A percentile compares a stretch with the other conserved stretches of the same genome.
These are phyloP conservation scores for Fissipunctia ypsillon DNA, from an alignment of 2,888 invertebrate species.

Conservation along the genomic window DNA sequence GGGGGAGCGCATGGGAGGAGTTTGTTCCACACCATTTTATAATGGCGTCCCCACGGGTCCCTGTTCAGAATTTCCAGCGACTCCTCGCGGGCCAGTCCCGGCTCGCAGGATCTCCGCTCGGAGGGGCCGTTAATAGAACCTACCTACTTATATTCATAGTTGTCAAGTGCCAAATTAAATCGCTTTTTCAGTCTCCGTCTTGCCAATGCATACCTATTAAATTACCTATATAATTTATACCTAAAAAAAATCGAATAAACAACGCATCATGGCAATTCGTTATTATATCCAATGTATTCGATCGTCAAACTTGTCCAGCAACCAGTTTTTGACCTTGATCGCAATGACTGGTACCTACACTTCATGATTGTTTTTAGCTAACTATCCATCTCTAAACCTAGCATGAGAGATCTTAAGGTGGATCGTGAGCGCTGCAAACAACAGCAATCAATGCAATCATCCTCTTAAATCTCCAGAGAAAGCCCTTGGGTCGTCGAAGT, in stretches of 20 bases:
- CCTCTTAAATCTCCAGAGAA: slow-evolving; percentile 56
- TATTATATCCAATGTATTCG: slow-evolving; percentile 34
- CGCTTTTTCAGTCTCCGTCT: neutral
- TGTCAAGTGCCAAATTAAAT: neutral
- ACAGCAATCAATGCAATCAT: slow-evolving; percentile 71
- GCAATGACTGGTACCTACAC: slow-evolving; percentile 33
- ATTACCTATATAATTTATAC: no score
- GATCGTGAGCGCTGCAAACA: slow-evolving; percentile 73
- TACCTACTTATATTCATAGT: neutral
- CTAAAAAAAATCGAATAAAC: slow-evolving; percentile 16
- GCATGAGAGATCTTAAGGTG: slow-evolving; percentile 49
- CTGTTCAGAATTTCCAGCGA: no score
- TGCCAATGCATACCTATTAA: no score
- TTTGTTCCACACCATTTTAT: no score
- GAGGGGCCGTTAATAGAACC: no score
- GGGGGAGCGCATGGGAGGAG: no score
- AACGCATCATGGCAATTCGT: slow-evolving; percentile 57
- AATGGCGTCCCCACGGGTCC: no score
- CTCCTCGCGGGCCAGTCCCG: no score
- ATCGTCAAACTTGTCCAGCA: slow-evolving; percentile 49
- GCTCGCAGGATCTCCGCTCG: no score
- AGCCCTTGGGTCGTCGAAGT: slow-evolving; percentile 53
- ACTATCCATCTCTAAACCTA: slow-evolving; percentile 37
- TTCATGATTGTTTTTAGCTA: slow-evolving; percentile 34
- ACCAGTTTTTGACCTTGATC: slow-evolving; percentile 43